These are phyloP conservation scores for Monomorium pharaonis DNA, from an alignment of 1,140 invertebrate species.

Conservation along the genomic window DNA sequence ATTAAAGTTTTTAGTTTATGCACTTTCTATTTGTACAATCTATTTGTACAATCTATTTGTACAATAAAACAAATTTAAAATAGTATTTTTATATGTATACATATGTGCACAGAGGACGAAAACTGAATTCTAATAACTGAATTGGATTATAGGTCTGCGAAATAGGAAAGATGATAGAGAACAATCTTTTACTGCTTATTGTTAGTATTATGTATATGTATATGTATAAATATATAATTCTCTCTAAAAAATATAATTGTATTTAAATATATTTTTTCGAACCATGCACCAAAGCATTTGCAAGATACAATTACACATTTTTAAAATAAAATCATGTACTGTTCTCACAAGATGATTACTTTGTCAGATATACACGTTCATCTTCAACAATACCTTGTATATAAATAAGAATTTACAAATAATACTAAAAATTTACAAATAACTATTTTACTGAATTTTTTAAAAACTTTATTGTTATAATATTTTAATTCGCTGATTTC, in stretches of 20 bases:
- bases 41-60: neutral
- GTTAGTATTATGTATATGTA: neutral
- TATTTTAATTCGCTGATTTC: no score
- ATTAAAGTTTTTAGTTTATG: neutral
- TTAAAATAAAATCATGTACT: neutral
- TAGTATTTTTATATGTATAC: neutral
- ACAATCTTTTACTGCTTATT: neutral
- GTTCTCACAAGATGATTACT: neutral
- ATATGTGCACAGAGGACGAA: no score
- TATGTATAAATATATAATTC: no score
- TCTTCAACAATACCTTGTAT: no score
- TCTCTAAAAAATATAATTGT: no score
- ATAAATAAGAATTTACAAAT: no score
- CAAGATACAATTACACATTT: neutral
- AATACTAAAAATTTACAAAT: no score
- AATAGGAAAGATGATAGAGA: neutral
- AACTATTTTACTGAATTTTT: no score
- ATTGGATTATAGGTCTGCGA: neutral
- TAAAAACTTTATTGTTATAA: no score
- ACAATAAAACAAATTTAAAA: neutral
- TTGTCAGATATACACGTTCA: neutral
- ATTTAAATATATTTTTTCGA: neutral
- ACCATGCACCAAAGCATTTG: neutral
- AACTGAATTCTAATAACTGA: neutral
- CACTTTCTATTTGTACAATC: slow-evolving; percentile 1